These are phyloP conservation scores for Stichopus chloronotus DNA, from an alignment of 35 echinoderm and acorn worm genomes.

Conservation along the genomic window DNA sequence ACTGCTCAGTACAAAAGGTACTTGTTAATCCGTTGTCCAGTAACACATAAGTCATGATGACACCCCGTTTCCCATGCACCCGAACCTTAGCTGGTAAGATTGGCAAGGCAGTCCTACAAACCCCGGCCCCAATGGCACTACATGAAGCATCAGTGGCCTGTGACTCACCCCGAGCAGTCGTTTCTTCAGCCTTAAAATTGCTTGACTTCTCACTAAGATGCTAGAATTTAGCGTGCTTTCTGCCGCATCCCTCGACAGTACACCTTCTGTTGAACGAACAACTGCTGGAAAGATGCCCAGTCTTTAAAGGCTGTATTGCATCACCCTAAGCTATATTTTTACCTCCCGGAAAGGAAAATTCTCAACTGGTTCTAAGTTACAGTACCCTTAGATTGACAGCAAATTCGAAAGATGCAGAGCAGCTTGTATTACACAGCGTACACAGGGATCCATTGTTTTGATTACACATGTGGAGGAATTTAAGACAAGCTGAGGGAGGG, in stretches of 20 bases:
- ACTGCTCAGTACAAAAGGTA: constrained; percentile 22
- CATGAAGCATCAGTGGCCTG: not conserved
- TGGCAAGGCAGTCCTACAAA: not conserved
- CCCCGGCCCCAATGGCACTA: constrained; percentile 16
- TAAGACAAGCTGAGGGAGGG: no score
- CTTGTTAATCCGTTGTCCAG: constrained; percentile 4
- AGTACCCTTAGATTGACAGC: no score
- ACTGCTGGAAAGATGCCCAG: not conserved
- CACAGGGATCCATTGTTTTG: no score
- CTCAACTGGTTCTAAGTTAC: no score
- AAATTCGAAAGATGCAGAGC: no score
- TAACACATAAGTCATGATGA: not conserved
- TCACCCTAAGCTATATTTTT: no score
- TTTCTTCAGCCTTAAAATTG: not conserved
- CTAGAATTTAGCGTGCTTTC: constrained; percentile 1
- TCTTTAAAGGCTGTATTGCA: no score
- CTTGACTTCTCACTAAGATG: not conserved
- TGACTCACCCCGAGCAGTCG: not conserved
- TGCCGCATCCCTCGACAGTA: constrained; percentile 1
- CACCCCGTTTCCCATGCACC: not conserved
- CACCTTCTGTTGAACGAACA: constrained; percentile 22
- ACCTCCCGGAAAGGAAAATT: no score
- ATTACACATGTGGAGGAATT: no score
- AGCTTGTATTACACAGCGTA: no score
- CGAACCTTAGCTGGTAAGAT: not conserved